Evolutionary conservation across 2,888 invertebrate genomes (phyloP).

Genomic region (Teinopalpus imperialis): DNA sequence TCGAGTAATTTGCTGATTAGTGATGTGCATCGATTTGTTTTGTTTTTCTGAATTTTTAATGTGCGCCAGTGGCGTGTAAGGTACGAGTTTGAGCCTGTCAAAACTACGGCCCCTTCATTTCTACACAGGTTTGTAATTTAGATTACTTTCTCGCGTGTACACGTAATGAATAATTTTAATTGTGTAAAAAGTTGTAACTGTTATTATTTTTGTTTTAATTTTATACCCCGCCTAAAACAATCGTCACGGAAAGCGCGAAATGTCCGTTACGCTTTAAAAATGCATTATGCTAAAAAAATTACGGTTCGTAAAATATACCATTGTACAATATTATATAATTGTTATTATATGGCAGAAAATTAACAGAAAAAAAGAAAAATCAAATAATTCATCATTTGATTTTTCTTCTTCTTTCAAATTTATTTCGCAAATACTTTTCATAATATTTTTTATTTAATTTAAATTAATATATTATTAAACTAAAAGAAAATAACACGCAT

Average conservation of each 20-base stretch:
- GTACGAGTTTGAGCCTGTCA: slow-evolving; percentile 30
- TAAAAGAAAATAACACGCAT: too few relatives aligned
- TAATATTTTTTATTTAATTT: too few relatives aligned
- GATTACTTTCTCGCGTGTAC: slow-evolving; percentile 64
- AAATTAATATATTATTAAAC: too few relatives aligned
- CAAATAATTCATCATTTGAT: too few relatives aligned
- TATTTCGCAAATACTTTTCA: too few relatives aligned
- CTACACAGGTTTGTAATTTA: slow-evolving; percentile 62
- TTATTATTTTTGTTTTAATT: slow-evolving; percentile 6
- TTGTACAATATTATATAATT: too few relatives aligned
- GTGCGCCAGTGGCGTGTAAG: slow-evolving; percentile 41
- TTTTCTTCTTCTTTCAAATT: too few relatives aligned
- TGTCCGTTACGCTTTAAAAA: not conserved
- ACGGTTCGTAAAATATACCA: too few relatives aligned
- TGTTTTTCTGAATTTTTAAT: slow-evolving; percentile 53
- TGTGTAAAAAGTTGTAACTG: slow-evolving; percentile 22
- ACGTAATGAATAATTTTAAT: slow-evolving; percentile 20
- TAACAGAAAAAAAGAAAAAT: too few relatives aligned
- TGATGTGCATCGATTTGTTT: slow-evolving; percentile 28
- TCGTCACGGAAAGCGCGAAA: slow-evolving; percentile 3
- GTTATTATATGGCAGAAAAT: too few relatives aligned
- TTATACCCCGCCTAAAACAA: not conserved
- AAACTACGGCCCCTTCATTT: slow-evolving; percentile 35
- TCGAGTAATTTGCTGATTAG: slow-evolving; percentile 8
- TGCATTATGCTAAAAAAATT: slow-evolving; percentile 3